Base-by-base conservation (phyloP, 2,888 invertebrate genomes). In the Epinotia demarniana region DNA sequence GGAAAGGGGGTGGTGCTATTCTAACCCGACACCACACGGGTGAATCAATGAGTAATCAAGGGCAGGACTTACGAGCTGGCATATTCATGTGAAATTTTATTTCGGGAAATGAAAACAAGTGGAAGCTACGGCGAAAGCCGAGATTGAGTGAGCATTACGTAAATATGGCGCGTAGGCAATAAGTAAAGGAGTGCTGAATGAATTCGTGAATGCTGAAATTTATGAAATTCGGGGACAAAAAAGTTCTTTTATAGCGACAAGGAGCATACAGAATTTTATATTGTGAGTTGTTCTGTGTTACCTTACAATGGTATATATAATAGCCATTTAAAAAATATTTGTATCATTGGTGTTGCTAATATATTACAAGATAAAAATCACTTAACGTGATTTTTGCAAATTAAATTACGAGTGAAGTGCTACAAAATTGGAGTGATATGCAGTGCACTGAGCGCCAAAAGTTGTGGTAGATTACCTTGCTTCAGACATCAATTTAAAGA, bases 31-130 rank as follows among this genome's bases (percentile, higher is more conserved):
- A n/a, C n/a, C n/a, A n/a, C n/a, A n/a, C n/a, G n/a, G n/a, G n/a
- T n/a, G 55, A 78, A 73, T 75, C 77, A 70, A 77, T 75, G n/a
- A 53, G 53, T 53, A 62, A 75, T 39, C 62, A 71, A 66, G 55
- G 63, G 49, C 58, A 16, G 5, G 27, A 49, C 27, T 43, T 53
- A 4, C 27, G 55, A 75, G 39, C 57, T 57, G 23, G 18, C 8
- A 63, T 49, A 63, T 63, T 74, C 11, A 74, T 57, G n/a, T 57
- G 72, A 49, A 69, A 58, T 27, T 69, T 63, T 74, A 49, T 49
- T 49, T 64, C 33, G n/a, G 49, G 49, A 57, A 39, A 57, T 68
- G 19, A 46, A 46, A 74, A 43, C 69, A 69, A 63, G 55, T 43
- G 60, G 39, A 19, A 61, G 18, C 55, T 12, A 33, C 23, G 23